Conservation (phyloP, 2,113 vertebrate species). For the Scopus umbretta region DNA sequence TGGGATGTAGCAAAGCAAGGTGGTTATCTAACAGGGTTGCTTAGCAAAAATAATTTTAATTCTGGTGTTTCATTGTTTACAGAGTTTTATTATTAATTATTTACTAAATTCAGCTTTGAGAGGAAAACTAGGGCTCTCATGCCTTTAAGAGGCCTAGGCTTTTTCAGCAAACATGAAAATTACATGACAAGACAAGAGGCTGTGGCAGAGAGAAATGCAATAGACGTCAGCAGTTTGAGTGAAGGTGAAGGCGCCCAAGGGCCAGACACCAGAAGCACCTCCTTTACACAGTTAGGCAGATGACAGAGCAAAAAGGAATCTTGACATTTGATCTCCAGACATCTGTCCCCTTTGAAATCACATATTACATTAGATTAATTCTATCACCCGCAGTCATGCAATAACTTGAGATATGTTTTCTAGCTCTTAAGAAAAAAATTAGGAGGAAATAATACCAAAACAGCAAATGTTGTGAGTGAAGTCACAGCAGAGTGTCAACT, state of each 20-base stretch:
- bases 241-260: not conserved
- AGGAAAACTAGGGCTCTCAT: not conserved
- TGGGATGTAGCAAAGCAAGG: not conserved
- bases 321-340: not conserved
- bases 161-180: not conserved
- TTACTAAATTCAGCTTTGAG: not conserved
- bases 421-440: not conserved
- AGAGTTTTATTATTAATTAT: not conserved
- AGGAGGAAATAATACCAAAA: not conserved
- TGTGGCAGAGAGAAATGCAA: not conserved
- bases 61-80: not conserved
- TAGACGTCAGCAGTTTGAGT: not conserved
- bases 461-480: not conserved
- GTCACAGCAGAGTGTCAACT: not conserved
- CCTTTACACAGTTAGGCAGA: not conserved
- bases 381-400: not conserved
- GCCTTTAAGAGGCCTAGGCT: not conserved
- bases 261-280: not conserved
- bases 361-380: not conserved
- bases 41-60: rapidly evolving
- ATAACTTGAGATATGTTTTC: not conserved
- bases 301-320: slow-evolving; percentile 18
- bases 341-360: not conserved
- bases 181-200: not conserved
- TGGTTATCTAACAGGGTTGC: not conserved